Evolutionary conservation across 2,888 invertebrate species (phyloP).

Genomic region (Drosophila melanosoma): DNA sequence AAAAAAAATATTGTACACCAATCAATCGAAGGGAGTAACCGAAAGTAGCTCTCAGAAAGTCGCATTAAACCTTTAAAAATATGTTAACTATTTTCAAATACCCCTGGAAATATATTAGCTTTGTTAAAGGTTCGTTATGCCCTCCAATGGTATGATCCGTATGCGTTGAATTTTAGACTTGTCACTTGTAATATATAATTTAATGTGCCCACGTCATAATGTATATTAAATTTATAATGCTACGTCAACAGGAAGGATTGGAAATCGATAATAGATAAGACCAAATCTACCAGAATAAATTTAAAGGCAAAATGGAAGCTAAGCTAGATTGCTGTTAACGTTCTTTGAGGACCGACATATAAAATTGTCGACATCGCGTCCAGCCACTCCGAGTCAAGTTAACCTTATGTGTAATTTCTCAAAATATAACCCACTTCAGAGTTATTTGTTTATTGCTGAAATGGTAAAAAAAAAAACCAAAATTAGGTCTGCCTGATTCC

Average conservation of each 20-base stretch:
- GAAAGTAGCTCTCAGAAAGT: background rate
- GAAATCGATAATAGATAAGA: background rate
- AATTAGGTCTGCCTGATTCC: background rate
- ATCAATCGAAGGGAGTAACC: background rate
- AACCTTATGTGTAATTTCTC: background rate
- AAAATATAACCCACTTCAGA: background rate
- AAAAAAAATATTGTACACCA: background rate
- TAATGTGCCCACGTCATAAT: background rate
- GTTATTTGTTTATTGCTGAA: background rate
- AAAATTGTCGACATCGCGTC: background rate
- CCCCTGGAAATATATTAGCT: background rate
- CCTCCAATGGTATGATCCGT: background rate
- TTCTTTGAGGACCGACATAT: background rate
- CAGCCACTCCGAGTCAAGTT: background rate
- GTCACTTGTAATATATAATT: background rate
- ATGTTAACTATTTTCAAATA: background rate
- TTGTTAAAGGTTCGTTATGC: background rate
- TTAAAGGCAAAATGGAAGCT: background rate
- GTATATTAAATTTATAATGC: background rate
- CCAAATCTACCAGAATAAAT: background rate
- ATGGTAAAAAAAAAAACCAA: background rate
- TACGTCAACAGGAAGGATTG: background rate
- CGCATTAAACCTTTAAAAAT: background rate
- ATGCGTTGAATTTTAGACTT: background rate
- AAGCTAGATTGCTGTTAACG: background rate